phyloP scores from a whole-genome alignment of 1,140 invertebrate species.

The Drosophila lacertosa region DNA sequence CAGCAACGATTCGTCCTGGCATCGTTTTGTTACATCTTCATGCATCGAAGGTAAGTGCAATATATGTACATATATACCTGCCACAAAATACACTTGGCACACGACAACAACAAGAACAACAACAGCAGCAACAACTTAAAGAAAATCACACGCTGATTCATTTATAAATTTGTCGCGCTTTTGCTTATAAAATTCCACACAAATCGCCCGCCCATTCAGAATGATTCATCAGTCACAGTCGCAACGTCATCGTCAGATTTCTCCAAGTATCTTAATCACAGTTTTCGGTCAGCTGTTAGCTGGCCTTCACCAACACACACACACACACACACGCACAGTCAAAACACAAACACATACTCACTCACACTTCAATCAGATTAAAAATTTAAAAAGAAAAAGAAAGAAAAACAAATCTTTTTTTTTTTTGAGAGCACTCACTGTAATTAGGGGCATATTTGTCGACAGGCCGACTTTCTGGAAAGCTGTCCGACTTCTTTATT shows the following conservation, averaged over 20 bases:
- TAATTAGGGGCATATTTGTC: conserved; percentile 8
- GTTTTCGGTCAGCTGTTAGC: conserved; percentile 8
- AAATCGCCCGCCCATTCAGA: conserved; percentile 47
- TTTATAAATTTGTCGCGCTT: not conserved
- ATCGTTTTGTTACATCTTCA: conserved; percentile 63
- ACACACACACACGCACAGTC: conserved; percentile 9
- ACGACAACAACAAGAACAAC: no score
- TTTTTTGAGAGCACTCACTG: conserved; percentile 22
- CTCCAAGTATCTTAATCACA: conserved; percentile 45
- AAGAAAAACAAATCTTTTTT: no score
- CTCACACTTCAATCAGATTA: not conserved
- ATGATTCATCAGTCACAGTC: conserved; percentile 46
- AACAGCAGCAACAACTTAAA: not conserved
- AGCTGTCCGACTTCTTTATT: conserved; percentile 12
- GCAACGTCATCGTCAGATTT: conserved; percentile 40
- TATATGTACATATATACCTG: no score
- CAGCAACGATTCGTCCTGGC: conserved; percentile 41
- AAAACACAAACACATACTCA: not conserved
- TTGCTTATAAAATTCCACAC: conserved; percentile 57
- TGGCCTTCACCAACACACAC: conserved; percentile 8
- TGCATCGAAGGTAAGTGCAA: conserved; percentile 70
- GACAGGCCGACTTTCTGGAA: not conserved
- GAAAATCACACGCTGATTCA: conserved; percentile 50
- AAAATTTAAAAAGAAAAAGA: no score
- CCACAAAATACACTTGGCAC: not conserved